Evolutionary conservation across 2,113 vertebrate genomes (phyloP).

Genomic region (Burhinus oedicnemus): DNA sequence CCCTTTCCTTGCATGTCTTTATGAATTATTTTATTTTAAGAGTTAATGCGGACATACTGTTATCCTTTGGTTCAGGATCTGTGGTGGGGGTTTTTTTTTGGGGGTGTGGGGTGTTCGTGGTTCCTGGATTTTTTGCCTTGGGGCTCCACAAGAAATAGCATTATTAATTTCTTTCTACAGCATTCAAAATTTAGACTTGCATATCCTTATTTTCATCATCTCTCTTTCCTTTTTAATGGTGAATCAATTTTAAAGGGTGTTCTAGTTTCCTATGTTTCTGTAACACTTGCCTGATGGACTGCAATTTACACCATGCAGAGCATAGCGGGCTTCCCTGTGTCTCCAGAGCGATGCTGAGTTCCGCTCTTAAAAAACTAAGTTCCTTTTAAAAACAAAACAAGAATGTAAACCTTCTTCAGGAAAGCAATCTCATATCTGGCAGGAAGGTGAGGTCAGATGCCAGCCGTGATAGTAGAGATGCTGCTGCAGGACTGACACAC

Average conservation of each 20-base stretch:
- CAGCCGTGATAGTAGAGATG: rapidly evolving
- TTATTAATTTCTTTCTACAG: background rate
- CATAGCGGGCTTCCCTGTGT: background rate
- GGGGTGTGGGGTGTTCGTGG: background rate
- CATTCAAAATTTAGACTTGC: background rate
- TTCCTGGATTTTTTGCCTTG: background rate
- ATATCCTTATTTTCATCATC: background rate
- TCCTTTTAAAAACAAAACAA: background rate
- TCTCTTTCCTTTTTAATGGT: background rate
- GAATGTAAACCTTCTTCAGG: background rate
- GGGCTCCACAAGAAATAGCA: background rate
- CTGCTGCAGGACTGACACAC: background rate
- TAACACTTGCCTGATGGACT: background rate
- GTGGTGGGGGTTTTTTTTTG: too few species aligned
- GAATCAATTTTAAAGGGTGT: background rate
- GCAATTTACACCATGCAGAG: background rate
- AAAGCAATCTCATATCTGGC: background rate
- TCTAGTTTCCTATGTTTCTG: background rate
- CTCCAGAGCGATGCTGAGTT: background rate
- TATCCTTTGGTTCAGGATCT: background rate
- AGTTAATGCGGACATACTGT: background rate
- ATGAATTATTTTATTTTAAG: background rate
- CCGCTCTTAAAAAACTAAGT: background rate
- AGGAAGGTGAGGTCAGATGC: background rate
- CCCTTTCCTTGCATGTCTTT: background rate